Conservation (phyloP, 2,113 vertebrate genomes). For the Cacatua alba region DNA sequence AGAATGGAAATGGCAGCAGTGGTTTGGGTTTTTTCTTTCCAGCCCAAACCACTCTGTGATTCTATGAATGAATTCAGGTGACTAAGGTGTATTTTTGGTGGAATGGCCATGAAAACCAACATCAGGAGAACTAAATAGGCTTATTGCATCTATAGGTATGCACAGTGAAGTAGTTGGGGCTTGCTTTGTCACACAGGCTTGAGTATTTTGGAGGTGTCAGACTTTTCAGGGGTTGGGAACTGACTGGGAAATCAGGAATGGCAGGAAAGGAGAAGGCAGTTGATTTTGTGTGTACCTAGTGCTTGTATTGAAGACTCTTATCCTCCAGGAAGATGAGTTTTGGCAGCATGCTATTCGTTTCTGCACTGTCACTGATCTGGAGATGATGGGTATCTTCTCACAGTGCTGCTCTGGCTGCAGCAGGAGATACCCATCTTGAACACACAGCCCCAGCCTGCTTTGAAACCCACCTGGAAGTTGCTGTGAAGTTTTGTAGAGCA, state of each 20-base stretch:
- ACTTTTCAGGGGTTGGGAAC: not conserved
- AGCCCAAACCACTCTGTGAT: not conserved
- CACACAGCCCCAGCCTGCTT: not conserved
- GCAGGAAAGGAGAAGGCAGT: not conserved
- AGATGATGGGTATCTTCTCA: not conserved
- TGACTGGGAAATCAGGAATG: not conserved
- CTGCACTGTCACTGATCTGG: not conserved
- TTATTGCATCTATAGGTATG: rapidly evolving
- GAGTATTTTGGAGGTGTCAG: not conserved
- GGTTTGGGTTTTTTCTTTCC: not conserved
- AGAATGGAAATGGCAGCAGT: not conserved
- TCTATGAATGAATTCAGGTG: not conserved
- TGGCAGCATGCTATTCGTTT: not conserved
- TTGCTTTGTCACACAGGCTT: not conserved
- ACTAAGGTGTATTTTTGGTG: not conserved
- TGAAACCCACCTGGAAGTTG: slow-evolving; percentile 18
- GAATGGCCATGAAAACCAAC: not conserved
- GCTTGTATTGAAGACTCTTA: not conserved
- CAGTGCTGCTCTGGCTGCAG: not conserved
- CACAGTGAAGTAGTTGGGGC: not conserved
- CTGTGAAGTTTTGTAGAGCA: not conserved
- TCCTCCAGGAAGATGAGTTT: not conserved
- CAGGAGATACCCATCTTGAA: not conserved
- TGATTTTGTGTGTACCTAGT: not conserved
- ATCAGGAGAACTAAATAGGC: not conserved